A percentile compares a stretch with the other conserved stretches of the same genome.
These are phyloP conservation scores for Phocoena phocoena DNA, from an alignment of 2,113 vertebrate species.

Conservation along the genomic window DNA sequence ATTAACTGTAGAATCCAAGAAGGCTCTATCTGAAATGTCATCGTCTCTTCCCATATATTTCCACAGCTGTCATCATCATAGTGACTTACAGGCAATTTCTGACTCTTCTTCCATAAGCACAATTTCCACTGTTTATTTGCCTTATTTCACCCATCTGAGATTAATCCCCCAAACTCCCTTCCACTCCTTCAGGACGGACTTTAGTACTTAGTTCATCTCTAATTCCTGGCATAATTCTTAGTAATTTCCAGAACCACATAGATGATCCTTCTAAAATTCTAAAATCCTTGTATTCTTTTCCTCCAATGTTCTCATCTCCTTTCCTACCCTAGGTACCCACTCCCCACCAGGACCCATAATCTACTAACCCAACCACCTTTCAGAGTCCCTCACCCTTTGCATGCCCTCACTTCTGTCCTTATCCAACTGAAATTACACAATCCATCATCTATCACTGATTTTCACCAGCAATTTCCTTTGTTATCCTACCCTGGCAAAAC, in stretches of 20 bases:
- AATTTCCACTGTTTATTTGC: constrained; percentile 25
- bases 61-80: not conserved
- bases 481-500: constrained; percentile 4
- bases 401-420: not conserved
- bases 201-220: not conserved
- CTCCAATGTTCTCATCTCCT: not conserved
- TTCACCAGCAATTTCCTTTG: not conserved
- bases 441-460: constrained; percentile 3
- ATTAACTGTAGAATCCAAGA: not conserved
- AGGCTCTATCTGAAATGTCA: not conserved
- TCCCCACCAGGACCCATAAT: not conserved
- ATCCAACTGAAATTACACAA: constrained; percentile 3
- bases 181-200: not conserved
- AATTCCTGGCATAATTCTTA: not conserved
- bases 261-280: constrained; percentile 27
- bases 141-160: not conserved
- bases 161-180: not conserved
- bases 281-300: not conserved
- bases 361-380: not conserved
- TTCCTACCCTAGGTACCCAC: not conserved
- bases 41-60: not conserved
- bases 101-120: not conserved
- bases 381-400: not conserved
- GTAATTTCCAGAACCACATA: constrained; percentile 13
- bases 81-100: not conserved